A percentile compares a stretch with the other conserved stretches of the same genome.
Evolutionary conservation across 2,797 vertebrate genomes (phyloP).

Genomic region (Lateolabrax maculatus): DNA sequence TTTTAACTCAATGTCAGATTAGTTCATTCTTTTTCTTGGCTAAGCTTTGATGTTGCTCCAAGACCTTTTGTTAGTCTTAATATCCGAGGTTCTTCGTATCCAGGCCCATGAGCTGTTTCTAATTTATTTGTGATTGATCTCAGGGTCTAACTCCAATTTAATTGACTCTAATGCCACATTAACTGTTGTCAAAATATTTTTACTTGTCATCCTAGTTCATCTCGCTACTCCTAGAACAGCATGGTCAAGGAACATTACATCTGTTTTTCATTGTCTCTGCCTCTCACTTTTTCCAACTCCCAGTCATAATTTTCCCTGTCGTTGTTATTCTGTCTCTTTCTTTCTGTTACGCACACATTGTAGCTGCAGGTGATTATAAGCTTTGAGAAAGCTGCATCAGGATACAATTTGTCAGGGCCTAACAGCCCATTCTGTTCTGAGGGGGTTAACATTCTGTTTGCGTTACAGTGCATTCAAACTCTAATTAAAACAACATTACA

Average conservation of each 20-base stretch:
- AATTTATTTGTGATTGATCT: constrained; percentile 83
- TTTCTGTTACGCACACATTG: constrained; percentile 58
- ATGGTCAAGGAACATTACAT: constrained; percentile 66
- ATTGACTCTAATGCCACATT: constrained; percentile 85
- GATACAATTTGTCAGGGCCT: constrained; percentile 90
- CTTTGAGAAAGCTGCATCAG: constrained; percentile 83
- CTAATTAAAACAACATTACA: constrained; percentile 99
- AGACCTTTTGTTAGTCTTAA: constrained; percentile 74
- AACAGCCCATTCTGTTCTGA: constrained; percentile 93
- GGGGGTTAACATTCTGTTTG: constrained; percentile 99
- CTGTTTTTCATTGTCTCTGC: constrained; percentile 80
- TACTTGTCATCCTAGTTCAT: constrained; percentile 81
- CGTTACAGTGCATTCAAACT: constrained; percentile 99
- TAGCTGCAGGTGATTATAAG: constrained; percentile 87
- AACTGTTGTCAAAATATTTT: constrained; percentile 88
- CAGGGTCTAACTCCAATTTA: constrained; percentile 78
- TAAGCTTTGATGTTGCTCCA: constrained; percentile 82
- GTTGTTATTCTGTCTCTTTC: constrained; percentile 64
- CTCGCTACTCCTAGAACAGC: constrained; percentile 65
- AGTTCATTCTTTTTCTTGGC: constrained; percentile 57
- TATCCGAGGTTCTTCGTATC: constrained; percentile 71
- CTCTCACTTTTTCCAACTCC: constrained; percentile 75
- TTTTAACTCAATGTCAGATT: constrained; percentile 61
- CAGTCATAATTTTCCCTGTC: constrained; percentile 58
- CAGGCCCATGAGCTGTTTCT: constrained; percentile 78